Percentiles rank a stretch among this genome's conserved stretches.
Conservation (phyloP, 1,140 invertebrate genomes). For the Caenorhabditis remanei region DNA sequence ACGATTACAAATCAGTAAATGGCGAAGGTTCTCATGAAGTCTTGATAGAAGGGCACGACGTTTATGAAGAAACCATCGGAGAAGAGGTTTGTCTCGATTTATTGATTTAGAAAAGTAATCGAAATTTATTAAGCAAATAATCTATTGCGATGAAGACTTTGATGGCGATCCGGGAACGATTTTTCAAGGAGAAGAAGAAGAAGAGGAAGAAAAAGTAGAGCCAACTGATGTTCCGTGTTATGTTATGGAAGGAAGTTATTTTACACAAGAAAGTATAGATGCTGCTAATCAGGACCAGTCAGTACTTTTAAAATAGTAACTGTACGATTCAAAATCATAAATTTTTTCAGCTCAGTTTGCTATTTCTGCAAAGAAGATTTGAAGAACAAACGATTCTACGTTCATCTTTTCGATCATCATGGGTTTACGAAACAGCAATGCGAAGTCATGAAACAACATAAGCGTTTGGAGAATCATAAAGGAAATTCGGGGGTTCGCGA, state of each 20-base stretch:
- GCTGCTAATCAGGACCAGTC: constrained; percentile 39
- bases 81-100: too few species aligned
- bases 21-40: too few species aligned
- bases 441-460: constrained; percentile 33
- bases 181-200: background rate
- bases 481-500: background rate
- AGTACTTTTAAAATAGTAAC: background rate
- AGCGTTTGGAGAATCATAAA: constrained; percentile 3
- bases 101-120: too few species aligned
- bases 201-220: background rate
- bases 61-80: too few species aligned
- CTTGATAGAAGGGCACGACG: too few species aligned
- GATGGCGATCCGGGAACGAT: background rate
- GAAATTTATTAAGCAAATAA: background rate
- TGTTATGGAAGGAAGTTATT: constrained; percentile 4
- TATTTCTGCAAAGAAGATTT: constrained; percentile 44
- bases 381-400: constrained; percentile 24
- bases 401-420: constrained; percentile 30
- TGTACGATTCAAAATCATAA: background rate
- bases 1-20: background rate
- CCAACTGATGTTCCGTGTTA: background rate
- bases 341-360: constrained; percentile 1
- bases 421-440: constrained; percentile 34
- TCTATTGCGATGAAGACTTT: background rate
- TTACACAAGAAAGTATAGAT: background rate